Evolutionary conservation across 2,113 vertebrate species (phyloP).

Genomic region (Pterophyllum scalare): DNA sequence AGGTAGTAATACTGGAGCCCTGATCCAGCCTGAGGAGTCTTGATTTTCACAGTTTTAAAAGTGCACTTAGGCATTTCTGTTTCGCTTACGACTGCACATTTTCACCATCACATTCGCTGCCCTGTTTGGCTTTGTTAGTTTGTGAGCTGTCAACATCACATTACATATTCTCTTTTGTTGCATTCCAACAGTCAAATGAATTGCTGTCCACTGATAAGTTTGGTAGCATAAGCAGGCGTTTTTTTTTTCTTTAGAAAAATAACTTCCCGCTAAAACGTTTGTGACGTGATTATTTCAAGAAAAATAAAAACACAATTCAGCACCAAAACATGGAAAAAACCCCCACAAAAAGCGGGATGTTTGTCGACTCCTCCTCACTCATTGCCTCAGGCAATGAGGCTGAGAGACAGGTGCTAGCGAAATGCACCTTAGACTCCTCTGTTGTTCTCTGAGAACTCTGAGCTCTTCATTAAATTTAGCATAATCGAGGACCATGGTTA

Average conservation of each 20-base stretch:
- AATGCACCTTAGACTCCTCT: conserved; percentile 20
- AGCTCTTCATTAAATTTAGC: conserved; percentile 56
- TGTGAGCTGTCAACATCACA: conserved; percentile 40
- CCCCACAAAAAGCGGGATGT: conserved; percentile 2
- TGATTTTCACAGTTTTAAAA: conserved; percentile 64
- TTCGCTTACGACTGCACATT: conserved; percentile 64
- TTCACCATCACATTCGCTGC: conserved; percentile 29
- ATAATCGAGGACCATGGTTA: conserved; percentile 29
- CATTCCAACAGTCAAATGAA: conserved; percentile 39
- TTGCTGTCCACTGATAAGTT: background rate
- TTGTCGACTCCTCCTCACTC: background rate
- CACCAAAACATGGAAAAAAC: background rate
- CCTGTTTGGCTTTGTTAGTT: conserved; percentile 45
- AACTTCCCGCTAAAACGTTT: background rate
- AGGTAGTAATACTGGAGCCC: conserved; percentile 31
- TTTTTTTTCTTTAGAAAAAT: background rate
- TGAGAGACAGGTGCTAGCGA: conserved; percentile 17
- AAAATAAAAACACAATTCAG: background rate
- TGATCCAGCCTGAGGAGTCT: conserved; percentile 31
- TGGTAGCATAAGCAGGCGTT: background rate
- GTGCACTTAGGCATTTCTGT: conserved; percentile 60
- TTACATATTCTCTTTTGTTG: conserved; percentile 58
- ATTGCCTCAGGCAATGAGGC: conserved; percentile 28
- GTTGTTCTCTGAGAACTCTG: conserved; percentile 35
- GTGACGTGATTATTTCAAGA: background rate